Conservation (phyloP, 2,888 invertebrate genomes). For the Scotopteryx bipunctaria region DNA sequence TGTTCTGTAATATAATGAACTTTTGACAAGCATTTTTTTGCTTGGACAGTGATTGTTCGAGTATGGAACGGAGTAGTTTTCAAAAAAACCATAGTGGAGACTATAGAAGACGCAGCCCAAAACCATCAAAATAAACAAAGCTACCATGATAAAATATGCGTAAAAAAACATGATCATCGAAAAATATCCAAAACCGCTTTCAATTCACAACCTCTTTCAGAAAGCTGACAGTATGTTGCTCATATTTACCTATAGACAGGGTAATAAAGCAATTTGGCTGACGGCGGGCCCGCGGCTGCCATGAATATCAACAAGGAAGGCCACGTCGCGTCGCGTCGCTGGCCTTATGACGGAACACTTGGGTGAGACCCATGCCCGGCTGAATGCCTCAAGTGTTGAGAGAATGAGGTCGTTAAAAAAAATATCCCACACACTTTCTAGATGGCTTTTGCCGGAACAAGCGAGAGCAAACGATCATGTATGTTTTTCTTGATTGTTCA, state of each 20-base stretch:
- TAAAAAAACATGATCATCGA: conserved; percentile 2
- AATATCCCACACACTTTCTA: too few species aligned
- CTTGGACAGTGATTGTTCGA: too few species aligned
- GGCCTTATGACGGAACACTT: conserved; percentile 53
- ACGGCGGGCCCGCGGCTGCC: conserved; percentile 55
- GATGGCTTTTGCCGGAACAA: too few species aligned
- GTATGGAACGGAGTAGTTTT: too few species aligned
- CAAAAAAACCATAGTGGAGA: too few species aligned
- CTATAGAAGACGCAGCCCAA: too few species aligned
- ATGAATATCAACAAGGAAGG: conserved; percentile 73
- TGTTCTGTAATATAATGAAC: too few species aligned
- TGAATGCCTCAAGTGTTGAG: conserved; percentile 24
- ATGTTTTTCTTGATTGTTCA: too few species aligned
- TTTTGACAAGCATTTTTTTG: too few species aligned
- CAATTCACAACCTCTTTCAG: conserved; percentile 11
- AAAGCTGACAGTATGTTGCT: conserved; percentile 41
- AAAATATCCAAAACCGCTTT: conserved; percentile 9
- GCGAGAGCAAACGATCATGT: too few species aligned
- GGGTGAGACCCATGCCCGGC: conserved; percentile 42
- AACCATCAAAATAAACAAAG: too few species aligned
- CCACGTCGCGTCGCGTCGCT: conserved; percentile 42
- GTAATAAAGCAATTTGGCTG: conserved; percentile 75
- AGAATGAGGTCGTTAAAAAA: neutral
- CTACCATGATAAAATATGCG: too few species aligned
- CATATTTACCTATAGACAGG: conserved; percentile 61